Conservation (phyloP, 2,113 vertebrate species). For the Oostethus manadensis region DNA sequence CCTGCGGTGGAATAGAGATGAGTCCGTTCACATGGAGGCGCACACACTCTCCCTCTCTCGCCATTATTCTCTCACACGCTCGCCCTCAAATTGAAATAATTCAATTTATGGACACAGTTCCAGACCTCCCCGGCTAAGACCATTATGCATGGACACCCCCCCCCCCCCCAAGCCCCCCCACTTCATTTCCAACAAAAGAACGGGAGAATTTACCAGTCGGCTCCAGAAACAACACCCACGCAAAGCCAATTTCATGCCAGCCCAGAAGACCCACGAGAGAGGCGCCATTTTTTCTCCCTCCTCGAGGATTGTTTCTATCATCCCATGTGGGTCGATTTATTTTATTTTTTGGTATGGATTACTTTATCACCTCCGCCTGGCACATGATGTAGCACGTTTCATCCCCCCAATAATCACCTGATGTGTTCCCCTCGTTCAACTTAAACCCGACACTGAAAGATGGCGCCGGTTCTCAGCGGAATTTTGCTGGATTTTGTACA, state of each 20-base stretch:
- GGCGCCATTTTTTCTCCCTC: conserved; percentile 62
- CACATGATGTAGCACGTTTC: conserved; percentile 1
- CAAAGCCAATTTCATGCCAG: conserved; percentile 77
- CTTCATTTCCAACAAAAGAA: conserved; percentile 60
- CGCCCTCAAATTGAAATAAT: conserved; percentile 72
- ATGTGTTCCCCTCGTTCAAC: background rate
- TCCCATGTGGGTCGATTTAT: conserved; percentile 61
- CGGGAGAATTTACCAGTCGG: conserved; percentile 71
- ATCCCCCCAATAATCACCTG: background rate
- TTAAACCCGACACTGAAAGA: conserved; percentile 3
- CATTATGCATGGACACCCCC: conserved; percentile 65
- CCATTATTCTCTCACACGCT: conserved; percentile 61
- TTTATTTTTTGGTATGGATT: conserved; percentile 57
- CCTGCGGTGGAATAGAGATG: conserved; percentile 76
- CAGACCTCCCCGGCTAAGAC: conserved; percentile 68
- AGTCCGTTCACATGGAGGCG: conserved; percentile 65
- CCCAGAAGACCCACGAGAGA: conserved; percentile 60
- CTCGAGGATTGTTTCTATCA: conserved; percentile 54
- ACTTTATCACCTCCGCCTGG: conserved; percentile 22
- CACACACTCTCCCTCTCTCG: conserved; percentile 34
- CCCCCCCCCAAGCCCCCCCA: conserved; percentile 10
- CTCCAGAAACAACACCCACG: conserved; percentile 77
- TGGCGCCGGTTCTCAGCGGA: background rate
- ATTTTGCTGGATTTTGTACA: background rate
- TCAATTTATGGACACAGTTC: conserved; percentile 71